A percentile compares a stretch with the other conserved stretches of the same genome.
These are phyloP conservation scores for Germaria angustata DNA, from an alignment of 2,888 invertebrate genomes.

Conservation along the genomic window DNA sequence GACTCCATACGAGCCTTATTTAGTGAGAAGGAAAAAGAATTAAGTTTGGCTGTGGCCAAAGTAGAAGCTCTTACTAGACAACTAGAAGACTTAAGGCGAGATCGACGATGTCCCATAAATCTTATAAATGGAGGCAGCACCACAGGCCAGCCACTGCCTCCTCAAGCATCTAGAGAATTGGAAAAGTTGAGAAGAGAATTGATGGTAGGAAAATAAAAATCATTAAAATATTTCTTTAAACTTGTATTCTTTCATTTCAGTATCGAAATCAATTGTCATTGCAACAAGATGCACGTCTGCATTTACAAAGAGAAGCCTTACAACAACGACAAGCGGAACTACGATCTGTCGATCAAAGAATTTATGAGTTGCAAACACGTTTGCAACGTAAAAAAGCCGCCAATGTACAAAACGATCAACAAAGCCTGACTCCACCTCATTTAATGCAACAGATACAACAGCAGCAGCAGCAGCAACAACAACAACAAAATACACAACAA, in stretches of 20 bases:
- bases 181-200: constrained; percentile 95
- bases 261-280: constrained; percentile 97
- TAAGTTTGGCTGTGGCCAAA: constrained; percentile 97
- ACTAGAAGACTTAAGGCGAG: constrained; percentile 92
- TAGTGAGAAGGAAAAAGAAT: constrained; percentile 98
- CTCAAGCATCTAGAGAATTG: constrained; percentile 91
- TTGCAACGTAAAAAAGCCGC: constrained; percentile 92
- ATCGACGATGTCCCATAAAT: constrained; percentile 83
- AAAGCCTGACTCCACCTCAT: constrained; percentile 72
- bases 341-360: constrained; percentile 94
- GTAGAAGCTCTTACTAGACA: constrained; percentile 97
- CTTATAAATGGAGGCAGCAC: constrained; percentile 73
- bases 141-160: constrained; percentile 81
- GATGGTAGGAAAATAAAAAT: constrained; percentile 85
- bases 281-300: constrained; percentile 94
- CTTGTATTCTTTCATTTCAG: constrained; percentile 81
- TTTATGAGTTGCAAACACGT: constrained; percentile 95
- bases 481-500: constrained; percentile 69
- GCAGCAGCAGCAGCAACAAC: constrained; percentile 66
- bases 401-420: constrained; percentile 85
- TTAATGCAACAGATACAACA: constrained; percentile 71
- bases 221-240: neutral
- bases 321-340: constrained; percentile 95
- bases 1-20: constrained; percentile 97
- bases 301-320: constrained; percentile 92